phyloP scores from a whole-genome alignment of 2,888 invertebrate species.

The Megastigmus dorsalis region DNA sequence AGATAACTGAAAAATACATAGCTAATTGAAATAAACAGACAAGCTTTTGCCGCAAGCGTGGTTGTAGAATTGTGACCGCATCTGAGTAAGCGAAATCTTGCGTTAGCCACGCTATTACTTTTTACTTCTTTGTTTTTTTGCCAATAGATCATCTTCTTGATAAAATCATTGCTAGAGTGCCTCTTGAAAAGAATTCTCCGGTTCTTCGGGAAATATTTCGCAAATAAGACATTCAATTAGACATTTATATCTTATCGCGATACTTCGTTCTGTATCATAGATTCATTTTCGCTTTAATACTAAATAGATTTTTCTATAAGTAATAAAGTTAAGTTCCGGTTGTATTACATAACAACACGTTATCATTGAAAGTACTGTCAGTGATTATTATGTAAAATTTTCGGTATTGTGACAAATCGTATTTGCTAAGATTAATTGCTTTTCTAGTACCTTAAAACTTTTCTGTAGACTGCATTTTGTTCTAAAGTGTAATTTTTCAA shows the following conservation, averaged over 20 bases:
- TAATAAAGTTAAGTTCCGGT: too few species aligned
- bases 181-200: too few species aligned
- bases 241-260: constrained; percentile 30
- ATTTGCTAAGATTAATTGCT: neutral
- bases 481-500: too few species aligned
- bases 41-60: neutral
- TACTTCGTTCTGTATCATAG: constrained; percentile 6
- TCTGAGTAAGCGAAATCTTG: too few species aligned
- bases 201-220: too few species aligned
- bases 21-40: neutral
- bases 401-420: neutral
- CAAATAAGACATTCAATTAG: too few species aligned
- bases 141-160: too few species aligned
- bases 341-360: constrained; percentile 24
- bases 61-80: constrained; percentile 5
- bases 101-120: too few species aligned
- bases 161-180: too few species aligned
- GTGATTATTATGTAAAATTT: constrained; percentile 18
- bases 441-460: too few species aligned
- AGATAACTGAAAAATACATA: constrained; percentile 1
- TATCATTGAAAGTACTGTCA: constrained; percentile 22
- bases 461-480: too few species aligned
- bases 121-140: too few species aligned
- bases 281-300: neutral
- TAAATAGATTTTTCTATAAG: constrained; percentile 25